Evolutionary conservation across 2,888 invertebrate species (phyloP), one percentile per base, ranked within the genome.

Genomic region (Nymphalis polychloros): DNA sequence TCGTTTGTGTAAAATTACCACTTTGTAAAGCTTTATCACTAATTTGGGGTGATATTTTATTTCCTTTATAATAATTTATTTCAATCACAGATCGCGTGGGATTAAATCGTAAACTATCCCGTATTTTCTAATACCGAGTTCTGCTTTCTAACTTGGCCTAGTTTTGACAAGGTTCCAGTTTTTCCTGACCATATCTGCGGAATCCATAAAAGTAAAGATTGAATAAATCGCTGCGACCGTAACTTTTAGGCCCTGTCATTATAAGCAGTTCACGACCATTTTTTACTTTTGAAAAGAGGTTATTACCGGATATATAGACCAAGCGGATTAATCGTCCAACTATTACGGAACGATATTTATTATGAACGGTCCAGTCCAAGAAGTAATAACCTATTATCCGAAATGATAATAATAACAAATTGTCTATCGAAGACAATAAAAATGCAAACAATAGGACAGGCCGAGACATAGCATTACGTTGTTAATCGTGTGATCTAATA

Each of bases 401-500:
- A 61, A 66, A 66, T 35, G 57, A 35, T 62, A 64, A 69, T 69
- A 65, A 64, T 67, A 53, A 57, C 61, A 70, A 70, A 70, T 67
- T 64, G 67, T 57, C 62, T 67, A 41, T 70, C 57, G 52, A 52
- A 67, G 66, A 67, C 61, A 70, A 63, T 67, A 67, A 60, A 63
- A 63, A 59, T 49, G 31, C 50, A 66, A 69, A 74, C 74, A 74
- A 74, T 73, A 50, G 70, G 64, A 59, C 16, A 27, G 48, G 23
- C 27, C 23, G 31, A 46, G 49, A 53, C 47, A 5, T 55, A 46
- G 63, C 46, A 69, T 72, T 69, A 70, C 41, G 67, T 66, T 59
- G 65, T 73, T 72, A 65, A 69, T 72, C 64, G 66, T 63, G 69
- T 64, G 68, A 73, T 63, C 57, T 68, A 71, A 72, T 68, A 61